Evolutionary conservation across 2,113 vertebrate genomes (phyloP).

Genomic region (Bufo bufo): DNA sequence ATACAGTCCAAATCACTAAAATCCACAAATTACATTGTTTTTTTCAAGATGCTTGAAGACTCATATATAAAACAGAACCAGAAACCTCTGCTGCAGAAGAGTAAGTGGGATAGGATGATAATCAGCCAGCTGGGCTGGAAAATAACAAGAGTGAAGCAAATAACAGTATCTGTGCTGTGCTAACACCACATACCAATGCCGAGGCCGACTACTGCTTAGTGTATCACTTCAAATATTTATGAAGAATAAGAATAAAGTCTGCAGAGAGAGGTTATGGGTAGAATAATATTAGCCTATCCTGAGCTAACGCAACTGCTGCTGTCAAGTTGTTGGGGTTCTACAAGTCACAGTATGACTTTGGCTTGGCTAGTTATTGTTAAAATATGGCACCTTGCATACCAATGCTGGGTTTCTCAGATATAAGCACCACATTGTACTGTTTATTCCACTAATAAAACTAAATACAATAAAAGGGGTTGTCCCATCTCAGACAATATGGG

Average conservation of each 20-base stretch:
- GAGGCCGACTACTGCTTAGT: not conserved
- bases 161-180: constrained; percentile 40
- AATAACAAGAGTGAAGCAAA: constrained; percentile 40
- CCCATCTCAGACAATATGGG: too few species aligned
- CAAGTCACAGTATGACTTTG: not conserved
- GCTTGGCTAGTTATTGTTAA: not conserved
- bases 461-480: too few species aligned
- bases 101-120: constrained; percentile 36
- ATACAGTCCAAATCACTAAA: constrained; percentile 23
- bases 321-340: not conserved
- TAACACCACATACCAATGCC: not conserved
- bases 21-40: constrained; percentile 48
- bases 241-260: not conserved
- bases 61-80: constrained; percentile 47
- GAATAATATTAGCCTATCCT: not conserved
- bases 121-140: constrained; percentile 44
- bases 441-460: not conserved
- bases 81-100: constrained; percentile 8
- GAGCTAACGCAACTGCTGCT: too few species aligned
- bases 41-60: constrained; percentile 44
- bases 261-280: too few species aligned
- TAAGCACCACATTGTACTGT: not conserved
- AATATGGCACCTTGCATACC: not conserved
- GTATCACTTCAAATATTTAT: not conserved
- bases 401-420: not conserved